Base-by-base conservation (phyloP, 2,113 vertebrate species). In the Microtus pennsylvanicus region DNA sequence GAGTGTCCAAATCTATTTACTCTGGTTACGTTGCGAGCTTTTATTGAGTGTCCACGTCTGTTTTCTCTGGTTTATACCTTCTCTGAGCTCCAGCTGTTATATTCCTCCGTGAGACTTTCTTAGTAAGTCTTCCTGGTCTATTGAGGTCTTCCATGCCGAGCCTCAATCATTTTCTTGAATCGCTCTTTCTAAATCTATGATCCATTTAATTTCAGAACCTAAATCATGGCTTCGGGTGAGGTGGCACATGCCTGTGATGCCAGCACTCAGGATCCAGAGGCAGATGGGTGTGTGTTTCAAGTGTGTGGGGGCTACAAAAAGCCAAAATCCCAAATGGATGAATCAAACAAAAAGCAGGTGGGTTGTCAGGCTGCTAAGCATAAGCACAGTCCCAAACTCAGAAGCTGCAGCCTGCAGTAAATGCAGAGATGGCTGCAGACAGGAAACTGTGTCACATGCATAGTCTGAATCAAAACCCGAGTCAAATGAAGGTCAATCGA, bases 51-150 rank as follows among this genome's bases (percentile, higher is more conserved):
- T 55, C 19, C 17, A 14, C 26, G 7, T 87, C 45, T 89, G 11
- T 93, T 94, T 95, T 91, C 77, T 89, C 93, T 55, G 50, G n/a
- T 50, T 26, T 80, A 16, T 38, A 63, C 38, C 19, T 77, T 87
- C 33, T 26, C 86, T 58, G 80, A 96, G 65, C 58, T 72, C 65
- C 86, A 21, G 24, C 80, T 91, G 65, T 45, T 61, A 77, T 58
- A 78, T 61, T 24, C 30, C 67, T 87, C 69, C 72, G 28, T 61
- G 35, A 94, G 45, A 21, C 22, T 85, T 58, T 65, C 50, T 47
- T 91, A 81, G 77, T 35, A 67, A 85, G 13, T 47, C 45, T 75
- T 89, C 17, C n/a, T 83, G 7, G 9, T 85, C 74, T 81, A 42
- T 35, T 72, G 47, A 55, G 3, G 12, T 26, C 72, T 13, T 92